Conservation (phyloP, 2,113 vertebrate genomes). For the Protobothrops flavoviridis region DNA sequence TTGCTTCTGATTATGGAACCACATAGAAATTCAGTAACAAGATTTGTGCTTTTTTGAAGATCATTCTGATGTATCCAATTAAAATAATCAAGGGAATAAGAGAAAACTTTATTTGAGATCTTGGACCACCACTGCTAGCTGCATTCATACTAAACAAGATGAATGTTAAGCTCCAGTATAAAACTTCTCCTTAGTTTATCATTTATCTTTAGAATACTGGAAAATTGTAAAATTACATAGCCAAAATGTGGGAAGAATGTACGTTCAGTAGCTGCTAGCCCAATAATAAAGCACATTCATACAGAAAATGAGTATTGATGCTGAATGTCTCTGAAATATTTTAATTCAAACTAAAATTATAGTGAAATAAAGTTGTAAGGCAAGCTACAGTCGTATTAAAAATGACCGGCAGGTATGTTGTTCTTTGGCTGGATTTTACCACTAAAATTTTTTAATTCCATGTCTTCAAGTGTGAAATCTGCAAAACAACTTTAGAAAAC, state of each 20-base stretch:
- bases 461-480: slow-evolving; percentile 85
- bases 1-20: background rate
- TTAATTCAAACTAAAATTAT: background rate
- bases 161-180: background rate
- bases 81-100: background rate
- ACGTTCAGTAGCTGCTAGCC: background rate
- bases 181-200: background rate
- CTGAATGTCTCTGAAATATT: background rate
- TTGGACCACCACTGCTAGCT: background rate
- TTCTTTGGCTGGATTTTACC: background rate
- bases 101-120: background rate
- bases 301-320: background rate
- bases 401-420: background rate
- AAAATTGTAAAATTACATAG: background rate
- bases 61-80: background rate
- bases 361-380: background rate
- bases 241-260: background rate
- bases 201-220: background rate
- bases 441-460: background rate
- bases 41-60: background rate
- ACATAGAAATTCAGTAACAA: background rate
- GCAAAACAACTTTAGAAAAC: slow-evolving; percentile 79
- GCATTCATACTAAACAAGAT: background rate
- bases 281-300: background rate
- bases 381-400: background rate